phyloP scores from a whole-genome alignment of 2,113 vertebrate species.

The Notothenia coriiceps region DNA sequence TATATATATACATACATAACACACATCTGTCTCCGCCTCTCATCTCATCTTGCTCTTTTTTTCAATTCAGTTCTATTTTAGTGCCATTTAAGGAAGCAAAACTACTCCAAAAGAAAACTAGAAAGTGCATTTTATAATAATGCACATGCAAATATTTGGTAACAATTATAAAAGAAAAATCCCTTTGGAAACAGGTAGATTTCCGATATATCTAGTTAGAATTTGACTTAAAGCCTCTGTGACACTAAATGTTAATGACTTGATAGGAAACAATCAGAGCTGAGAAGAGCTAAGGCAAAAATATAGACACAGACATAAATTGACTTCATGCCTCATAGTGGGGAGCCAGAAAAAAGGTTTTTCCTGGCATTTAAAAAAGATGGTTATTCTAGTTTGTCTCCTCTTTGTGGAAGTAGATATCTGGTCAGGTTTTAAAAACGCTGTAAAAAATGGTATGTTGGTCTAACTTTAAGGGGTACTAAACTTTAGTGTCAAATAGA shows the following conservation, averaged over 20 bases:
- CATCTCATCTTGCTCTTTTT: constrained; percentile 31
- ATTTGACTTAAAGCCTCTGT: neutral
- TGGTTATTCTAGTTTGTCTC: neutral
- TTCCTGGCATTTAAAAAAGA: neutral
- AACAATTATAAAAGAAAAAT: no score
- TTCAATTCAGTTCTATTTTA: neutral
- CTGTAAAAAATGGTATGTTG: no score
- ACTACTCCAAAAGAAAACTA: neutral
- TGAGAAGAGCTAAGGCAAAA: neutral
- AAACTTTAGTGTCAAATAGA: no score
- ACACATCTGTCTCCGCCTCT: constrained; percentile 26
- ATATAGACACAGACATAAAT: neutral
- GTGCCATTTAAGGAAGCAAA: neutral
- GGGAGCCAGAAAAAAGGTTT: neutral
- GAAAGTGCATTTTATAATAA: neutral
- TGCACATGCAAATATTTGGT: neutral
- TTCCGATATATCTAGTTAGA: no score
- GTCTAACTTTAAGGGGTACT: no score
- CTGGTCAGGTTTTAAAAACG: no score
- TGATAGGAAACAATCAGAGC: neutral
- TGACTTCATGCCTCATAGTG: neutral
- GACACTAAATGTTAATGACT: neutral
- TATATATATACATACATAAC: no score
- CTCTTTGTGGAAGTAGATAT: no score
- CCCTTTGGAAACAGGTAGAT: no score